Conservation (phyloP, 2,888 invertebrate species). For the Anticlea derivata region DNA sequence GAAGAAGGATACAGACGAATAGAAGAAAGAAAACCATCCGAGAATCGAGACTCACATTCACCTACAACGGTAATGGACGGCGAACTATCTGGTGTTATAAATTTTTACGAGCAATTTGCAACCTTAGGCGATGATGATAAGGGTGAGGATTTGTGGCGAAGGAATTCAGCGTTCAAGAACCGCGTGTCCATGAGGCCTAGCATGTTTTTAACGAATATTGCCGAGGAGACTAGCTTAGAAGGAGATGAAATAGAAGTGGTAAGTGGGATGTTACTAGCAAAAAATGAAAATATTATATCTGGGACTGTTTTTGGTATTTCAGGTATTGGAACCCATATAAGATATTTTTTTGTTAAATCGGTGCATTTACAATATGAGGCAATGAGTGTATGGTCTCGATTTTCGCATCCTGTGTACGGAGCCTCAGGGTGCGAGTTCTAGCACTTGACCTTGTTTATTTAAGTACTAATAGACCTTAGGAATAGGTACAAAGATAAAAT, state of each 20-base stretch:
- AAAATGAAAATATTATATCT: no score
- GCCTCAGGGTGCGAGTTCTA: no score
- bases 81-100: conserved; percentile 57
- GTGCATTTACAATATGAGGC: no score
- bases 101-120: conserved; percentile 78
- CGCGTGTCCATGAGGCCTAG: conserved; percentile 75
- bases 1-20: conserved; percentile 60
- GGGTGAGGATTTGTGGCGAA: conserved; percentile 55
- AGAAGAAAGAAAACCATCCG: conserved; percentile 50
- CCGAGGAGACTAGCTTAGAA: conserved; percentile 62
- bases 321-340: no score
- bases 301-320: no score
- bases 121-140: conserved; percentile 61
- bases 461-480: no score
- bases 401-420: no score
- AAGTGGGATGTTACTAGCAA: conserved; percentile 40
- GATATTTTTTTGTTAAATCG: no score
- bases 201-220: conserved; percentile 68
- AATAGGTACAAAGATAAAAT: no score
- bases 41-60: conserved; percentile 28
- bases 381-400: no score
- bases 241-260: conserved; percentile 70
- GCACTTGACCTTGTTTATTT: no score
- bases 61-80: conserved; percentile 46
- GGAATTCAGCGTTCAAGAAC: conserved; percentile 51